These are phyloP conservation scores for Aphyosemion australe DNA, from an alignment of 2,113 vertebrate genomes.

Conservation along the genomic window DNA sequence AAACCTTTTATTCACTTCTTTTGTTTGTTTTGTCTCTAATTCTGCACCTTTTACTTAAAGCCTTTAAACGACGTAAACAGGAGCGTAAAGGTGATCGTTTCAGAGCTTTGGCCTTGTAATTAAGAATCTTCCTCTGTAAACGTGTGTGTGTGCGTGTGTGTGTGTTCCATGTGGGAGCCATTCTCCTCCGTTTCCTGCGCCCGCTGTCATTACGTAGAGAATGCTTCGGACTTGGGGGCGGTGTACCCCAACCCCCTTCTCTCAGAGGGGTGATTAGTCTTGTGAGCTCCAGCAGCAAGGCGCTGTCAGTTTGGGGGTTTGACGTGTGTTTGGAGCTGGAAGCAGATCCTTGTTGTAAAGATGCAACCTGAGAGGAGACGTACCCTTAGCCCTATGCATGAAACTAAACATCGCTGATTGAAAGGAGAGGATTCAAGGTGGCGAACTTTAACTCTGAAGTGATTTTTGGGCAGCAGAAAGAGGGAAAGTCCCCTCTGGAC, in stretches of 20 bases:
- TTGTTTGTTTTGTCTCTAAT: constrained; percentile 28
- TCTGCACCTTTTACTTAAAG: constrained; percentile 46
- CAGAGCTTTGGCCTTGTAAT: constrained; percentile 55
- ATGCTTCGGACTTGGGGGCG: constrained; percentile 66
- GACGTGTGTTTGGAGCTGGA: constrained; percentile 3
- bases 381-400: neutral
- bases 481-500: constrained; percentile 13
- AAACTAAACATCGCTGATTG: constrained; percentile 18
- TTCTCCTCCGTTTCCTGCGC: constrained; percentile 72
- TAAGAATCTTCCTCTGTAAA: constrained; percentile 56
- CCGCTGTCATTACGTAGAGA: constrained; percentile 72
- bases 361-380: neutral
- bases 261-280: constrained; percentile 70
- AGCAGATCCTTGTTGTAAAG: neutral
- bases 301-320: constrained; percentile 11
- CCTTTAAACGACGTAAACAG: constrained; percentile 49
- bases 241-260: constrained; percentile 50
- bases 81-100: constrained; percentile 59
- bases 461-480: constrained; percentile 23
- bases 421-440: neutral
- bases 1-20: constrained; percentile 2
- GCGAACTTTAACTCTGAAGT: neutral
- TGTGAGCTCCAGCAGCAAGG: constrained; percentile 42
- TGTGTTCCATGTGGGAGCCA: constrained; percentile 71
- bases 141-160: constrained; percentile 53